Percentiles rank a stretch among this genome's conserved stretches.
Evolutionary conservation across 2,888 invertebrate genomes (phyloP).

Genomic region (Cephalotes varians): DNA sequence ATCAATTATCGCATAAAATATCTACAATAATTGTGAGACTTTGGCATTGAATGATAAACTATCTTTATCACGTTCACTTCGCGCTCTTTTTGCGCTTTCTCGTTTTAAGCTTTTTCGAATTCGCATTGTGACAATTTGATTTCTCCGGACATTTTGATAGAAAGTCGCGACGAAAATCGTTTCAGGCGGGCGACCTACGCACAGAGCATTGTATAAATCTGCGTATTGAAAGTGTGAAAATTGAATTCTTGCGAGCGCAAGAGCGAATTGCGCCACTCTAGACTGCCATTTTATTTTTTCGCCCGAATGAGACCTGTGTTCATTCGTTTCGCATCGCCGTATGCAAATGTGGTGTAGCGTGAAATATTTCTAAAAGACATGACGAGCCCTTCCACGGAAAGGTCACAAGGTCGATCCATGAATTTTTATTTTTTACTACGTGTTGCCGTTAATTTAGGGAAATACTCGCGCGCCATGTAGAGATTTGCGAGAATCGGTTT

Average conservation of each 20-base stretch:
- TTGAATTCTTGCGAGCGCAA: slow-evolving; percentile 38
- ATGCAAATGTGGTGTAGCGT: slow-evolving; percentile 40
- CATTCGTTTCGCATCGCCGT: slow-evolving; percentile 44
- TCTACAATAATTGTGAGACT: neutral
- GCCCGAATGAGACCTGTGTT: slow-evolving; percentile 27
- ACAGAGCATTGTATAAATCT: slow-evolving; percentile 34
- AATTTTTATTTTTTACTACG: slow-evolving; percentile 51
- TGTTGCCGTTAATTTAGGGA: slow-evolving; percentile 26
- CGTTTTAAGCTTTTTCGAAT: neutral
- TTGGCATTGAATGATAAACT: neutral
- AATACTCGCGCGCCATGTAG: neutral
- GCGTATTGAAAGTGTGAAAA: slow-evolving; percentile 40
- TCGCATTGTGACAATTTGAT: neutral
- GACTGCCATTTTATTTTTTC: slow-evolving; percentile 45
- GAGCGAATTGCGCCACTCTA: slow-evolving; percentile 38
- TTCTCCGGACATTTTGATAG: neutral
- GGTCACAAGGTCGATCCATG: slow-evolving; percentile 20
- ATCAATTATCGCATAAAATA: slow-evolving; percentile 19
- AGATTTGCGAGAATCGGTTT: slow-evolving; percentile 20
- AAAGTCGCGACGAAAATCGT: neutral
- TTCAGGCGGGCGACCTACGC: neutral
- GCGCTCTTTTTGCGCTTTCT: neutral
- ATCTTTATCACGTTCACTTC: neutral
- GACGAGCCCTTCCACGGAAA: slow-evolving; percentile 10
- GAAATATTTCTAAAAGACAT: slow-evolving; percentile 22